phyloP scores from a whole-genome alignment of 2,113 vertebrate species.

The Melozone crissalis region DNA sequence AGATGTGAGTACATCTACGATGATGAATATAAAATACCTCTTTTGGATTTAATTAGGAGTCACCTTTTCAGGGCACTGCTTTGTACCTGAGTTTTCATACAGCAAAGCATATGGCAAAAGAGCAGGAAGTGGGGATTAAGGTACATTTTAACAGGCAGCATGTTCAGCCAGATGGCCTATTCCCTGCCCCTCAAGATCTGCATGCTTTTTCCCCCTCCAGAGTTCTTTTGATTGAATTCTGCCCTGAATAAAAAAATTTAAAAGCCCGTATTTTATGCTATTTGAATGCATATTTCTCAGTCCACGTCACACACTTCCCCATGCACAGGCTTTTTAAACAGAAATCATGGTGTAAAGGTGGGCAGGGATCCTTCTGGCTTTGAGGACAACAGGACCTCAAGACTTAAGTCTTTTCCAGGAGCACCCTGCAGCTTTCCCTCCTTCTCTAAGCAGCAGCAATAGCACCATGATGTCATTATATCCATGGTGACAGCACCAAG shows the following conservation, averaged over 20 bases:
- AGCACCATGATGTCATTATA: neutral
- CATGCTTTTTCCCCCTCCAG: neutral
- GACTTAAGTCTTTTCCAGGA: neutral
- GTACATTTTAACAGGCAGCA: constrained; percentile 45
- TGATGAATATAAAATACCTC: constrained; percentile 57
- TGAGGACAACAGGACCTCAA: neutral
- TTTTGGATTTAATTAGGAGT: constrained; percentile 60
- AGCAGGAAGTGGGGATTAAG: constrained; percentile 67
- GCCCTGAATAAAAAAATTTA: neutral
- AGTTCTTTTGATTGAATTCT: constrained; percentile 36
- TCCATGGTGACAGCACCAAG: neutral
- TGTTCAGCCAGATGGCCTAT: constrained; percentile 56
- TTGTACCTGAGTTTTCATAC: constrained; percentile 50
- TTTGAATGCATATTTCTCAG: neutral
- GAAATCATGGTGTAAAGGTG: neutral
- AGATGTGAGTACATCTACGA: constrained; percentile 39
- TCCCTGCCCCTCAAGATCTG: constrained; percentile 22
- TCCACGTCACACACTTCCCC: neutral
- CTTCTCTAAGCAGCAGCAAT: neutral
- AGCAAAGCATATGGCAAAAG: constrained; percentile 50
- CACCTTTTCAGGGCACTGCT: constrained; percentile 42
- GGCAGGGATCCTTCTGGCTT: neutral
- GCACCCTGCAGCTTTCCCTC: neutral
- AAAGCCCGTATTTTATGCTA: neutral
- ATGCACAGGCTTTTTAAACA: neutral